Base-by-base conservation (phyloP, 1,140 invertebrate species). In the Antheraea mylitta region DNA sequence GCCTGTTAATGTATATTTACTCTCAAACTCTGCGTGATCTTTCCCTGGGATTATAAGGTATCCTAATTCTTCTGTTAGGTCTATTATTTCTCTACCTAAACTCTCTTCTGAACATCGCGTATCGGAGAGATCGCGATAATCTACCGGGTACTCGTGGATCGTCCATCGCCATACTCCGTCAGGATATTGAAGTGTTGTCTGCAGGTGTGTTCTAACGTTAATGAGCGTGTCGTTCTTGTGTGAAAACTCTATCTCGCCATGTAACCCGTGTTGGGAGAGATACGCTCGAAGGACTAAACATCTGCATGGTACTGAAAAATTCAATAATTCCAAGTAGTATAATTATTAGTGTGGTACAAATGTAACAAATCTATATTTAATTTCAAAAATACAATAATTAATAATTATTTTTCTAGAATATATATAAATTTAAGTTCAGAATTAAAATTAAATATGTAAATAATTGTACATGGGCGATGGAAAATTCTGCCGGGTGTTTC, bases 131-230 rank as follows among this genome's bases (percentile, higher is more conserved):
- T 94, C 92, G 18, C 95, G 94, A 78, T 98, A 97, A 80, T 97
- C 96, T 0, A 97, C 95, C 0, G 97, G 97, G 83, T 96, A 97
- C 76, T 96, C 94, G 71, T 95, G 94, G 9, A 98, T 94, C 0
- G 93, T 93, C 97, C 97, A 98, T 58, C 94, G 89, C 95, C 96
- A 97, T 19, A 95, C 93, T 76, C 96, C 95, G 74, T 95, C 95
- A 5, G 96, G 96, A 86, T 95, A 96, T 82, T 96, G 94, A 4
- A 96, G 86, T 0, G 96, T 96, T 22, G 95, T 92, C 75, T 95
- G 93, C 48, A 96, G 80, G 71, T 94, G 93, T 58, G 95, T 94
- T 77, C 93, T 89, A 58, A 96, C 94, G 86, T 91, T 94, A 68
- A 96, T 93, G 18, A 91, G 80, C 18, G 87, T 89, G 36, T 93